phyloP scores from a whole-genome alignment of 1,140 invertebrate genomes.

The Anadara kagoshimensis region DNA sequence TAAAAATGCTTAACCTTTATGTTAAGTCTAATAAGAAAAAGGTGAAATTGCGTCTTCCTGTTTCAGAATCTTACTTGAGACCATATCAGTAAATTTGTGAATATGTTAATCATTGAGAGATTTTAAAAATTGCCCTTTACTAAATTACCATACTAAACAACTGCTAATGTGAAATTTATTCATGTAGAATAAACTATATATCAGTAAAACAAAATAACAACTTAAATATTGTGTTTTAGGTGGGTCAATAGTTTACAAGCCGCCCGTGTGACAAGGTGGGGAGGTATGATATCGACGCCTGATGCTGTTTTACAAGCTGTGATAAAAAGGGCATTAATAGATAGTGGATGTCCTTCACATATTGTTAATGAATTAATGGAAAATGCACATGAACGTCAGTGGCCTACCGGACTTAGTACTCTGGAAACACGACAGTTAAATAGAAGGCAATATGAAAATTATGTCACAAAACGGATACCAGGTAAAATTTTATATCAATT shows the following conservation, averaged over 20 bases:
- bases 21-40: too few species aligned
- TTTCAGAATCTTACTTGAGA: too few species aligned
- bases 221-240: constrained; percentile 66
- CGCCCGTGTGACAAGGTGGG: constrained; percentile 94
- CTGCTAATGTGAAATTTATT: too few species aligned
- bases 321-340: constrained; percentile 92
- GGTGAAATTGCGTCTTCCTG: too few species aligned
- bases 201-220: background rate
- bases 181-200: too few species aligned
- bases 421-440: constrained; percentile 93
- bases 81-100: too few species aligned
- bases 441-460: constrained; percentile 93
- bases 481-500: constrained; percentile 46
- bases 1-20: too few species aligned
- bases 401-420: constrained; percentile 93
- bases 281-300: constrained; percentile 97
- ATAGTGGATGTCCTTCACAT: constrained; percentile 89
- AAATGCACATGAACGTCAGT: constrained; percentile 95
- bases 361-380: constrained; percentile 97
- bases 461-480: constrained; percentile 94
- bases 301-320: constrained; percentile 88
- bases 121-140: too few species aligned
- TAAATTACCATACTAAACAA: too few species aligned
- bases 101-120: too few species aligned
- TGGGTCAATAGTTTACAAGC: constrained; percentile 90